These are phyloP conservation scores for Apteryx owenii DNA, from an alignment of 2,113 vertebrate genomes.

Conservation along the genomic window DNA sequence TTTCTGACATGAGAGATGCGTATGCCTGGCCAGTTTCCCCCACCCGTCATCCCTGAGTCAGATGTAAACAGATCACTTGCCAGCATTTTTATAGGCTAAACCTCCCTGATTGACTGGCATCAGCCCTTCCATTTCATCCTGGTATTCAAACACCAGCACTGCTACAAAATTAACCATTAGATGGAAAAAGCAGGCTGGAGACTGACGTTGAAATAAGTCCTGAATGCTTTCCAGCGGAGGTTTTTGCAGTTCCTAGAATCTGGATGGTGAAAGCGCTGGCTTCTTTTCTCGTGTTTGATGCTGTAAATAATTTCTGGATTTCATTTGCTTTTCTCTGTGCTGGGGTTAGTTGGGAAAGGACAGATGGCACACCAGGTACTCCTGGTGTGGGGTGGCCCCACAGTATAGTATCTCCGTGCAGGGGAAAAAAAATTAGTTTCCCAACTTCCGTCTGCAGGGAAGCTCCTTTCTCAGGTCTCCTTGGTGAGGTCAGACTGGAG, in stretches of 20 bases:
- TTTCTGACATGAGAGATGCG: neutral
- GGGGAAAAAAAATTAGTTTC: neutral
- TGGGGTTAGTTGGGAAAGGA: neutral
- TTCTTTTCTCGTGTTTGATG: neutral
- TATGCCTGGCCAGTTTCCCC: neutral
- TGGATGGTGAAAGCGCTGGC: neutral
- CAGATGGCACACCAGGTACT: neutral
- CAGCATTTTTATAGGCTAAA: neutral
- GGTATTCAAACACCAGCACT: neutral
- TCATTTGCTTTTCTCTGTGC: neutral
- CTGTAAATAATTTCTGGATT: neutral
- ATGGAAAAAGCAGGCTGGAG: neutral
- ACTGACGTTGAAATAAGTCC: neutral
- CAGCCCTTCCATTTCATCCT: neutral
- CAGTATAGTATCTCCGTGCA: neutral
- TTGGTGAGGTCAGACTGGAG: neutral
- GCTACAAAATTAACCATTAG: neutral
- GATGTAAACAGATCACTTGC: neutral
- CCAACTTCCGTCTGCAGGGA: neutral
- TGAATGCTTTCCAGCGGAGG: neutral
- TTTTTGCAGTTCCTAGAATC: neutral
- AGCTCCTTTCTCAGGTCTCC: neutral
- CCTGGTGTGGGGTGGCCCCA: accelerated
- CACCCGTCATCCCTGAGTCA: neutral
- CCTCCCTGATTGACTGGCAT: neutral